These are phyloP conservation scores for Carassius auratus DNA, from an alignment of 2,113 vertebrate species.

Conservation along the genomic window DNA sequence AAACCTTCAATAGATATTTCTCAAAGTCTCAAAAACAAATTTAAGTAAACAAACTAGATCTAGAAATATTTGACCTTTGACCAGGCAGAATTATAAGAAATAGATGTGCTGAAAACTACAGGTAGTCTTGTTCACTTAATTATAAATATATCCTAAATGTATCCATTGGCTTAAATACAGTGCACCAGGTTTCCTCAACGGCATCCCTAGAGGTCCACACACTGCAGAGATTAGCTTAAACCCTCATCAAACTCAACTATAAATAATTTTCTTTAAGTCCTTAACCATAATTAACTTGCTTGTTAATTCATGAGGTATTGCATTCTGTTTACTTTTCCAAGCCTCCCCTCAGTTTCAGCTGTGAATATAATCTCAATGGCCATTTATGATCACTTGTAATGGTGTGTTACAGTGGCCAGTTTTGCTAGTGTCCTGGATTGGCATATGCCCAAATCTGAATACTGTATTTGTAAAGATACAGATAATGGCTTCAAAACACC, in stretches of 20 bases:
- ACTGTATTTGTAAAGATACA: background rate
- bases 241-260: background rate
- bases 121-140: background rate
- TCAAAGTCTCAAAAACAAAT: background rate
- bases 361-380: background rate
- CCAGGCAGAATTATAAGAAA: background rate
- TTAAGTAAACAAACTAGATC: background rate
- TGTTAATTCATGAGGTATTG: background rate
- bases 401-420: background rate
- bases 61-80: background rate
- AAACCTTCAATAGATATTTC: background rate
- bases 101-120: background rate
- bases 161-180: background rate
- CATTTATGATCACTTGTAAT: background rate
- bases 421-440: background rate
- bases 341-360: background rate
- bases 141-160: background rate
- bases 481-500: background rate
- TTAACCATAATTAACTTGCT: background rate
- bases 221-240: background rate
- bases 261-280: background rate
- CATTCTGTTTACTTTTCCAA: background rate
- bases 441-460: background rate
- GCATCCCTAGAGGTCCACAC: background rate
- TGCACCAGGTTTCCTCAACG: background rate